Conservation (phyloP, 2,888 invertebrate species). For the Cremastobaeus sp. region DNA sequence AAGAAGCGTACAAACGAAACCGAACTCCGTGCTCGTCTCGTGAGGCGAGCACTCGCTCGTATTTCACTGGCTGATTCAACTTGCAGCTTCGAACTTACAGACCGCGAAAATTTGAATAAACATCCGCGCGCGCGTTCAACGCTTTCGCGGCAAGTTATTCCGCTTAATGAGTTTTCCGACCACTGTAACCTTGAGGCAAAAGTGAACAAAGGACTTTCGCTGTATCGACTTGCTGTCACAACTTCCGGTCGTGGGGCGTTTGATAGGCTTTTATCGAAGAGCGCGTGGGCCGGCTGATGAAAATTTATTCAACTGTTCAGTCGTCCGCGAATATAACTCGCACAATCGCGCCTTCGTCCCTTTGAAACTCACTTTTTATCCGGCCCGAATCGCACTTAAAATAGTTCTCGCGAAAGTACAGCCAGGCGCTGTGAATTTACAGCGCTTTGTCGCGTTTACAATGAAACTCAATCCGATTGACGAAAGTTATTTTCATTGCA, state of each 20-base stretch:
- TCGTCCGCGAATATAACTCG: conserved; percentile 27
- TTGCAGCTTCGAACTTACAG: conserved; percentile 26
- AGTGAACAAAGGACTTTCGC: conserved; percentile 57
- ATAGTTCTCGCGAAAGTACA: conserved; percentile 6
- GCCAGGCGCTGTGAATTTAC: too few species aligned
- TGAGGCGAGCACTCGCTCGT: conserved; percentile 23
- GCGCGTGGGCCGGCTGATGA: conserved; percentile 41
- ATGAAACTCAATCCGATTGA: too few species aligned
- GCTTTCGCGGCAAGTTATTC: conserved; percentile 38
- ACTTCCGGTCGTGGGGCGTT: conserved; percentile 48
- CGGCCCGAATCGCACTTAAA: conserved; percentile 4
- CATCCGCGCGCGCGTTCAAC: conserved; percentile 23
- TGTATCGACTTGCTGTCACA: conserved; percentile 57
- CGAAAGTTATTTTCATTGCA: too few species aligned
- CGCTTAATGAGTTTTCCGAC: conserved; percentile 42
- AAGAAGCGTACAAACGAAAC: conserved; percentile 16
- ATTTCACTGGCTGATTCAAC: conserved; percentile 38
- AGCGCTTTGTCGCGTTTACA: not conserved
- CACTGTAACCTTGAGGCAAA: conserved; percentile 54
- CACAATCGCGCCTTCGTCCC: conserved; percentile 1
- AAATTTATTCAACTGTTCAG: conserved; percentile 51
- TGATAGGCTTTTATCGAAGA: conserved; percentile 50
- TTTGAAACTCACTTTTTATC: not conserved
- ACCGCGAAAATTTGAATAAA: conserved; percentile 46
- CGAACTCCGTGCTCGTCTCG: conserved; percentile 9